Conservation (phyloP, 2,113 vertebrate genomes). For the Glaucomys volans region DNA sequence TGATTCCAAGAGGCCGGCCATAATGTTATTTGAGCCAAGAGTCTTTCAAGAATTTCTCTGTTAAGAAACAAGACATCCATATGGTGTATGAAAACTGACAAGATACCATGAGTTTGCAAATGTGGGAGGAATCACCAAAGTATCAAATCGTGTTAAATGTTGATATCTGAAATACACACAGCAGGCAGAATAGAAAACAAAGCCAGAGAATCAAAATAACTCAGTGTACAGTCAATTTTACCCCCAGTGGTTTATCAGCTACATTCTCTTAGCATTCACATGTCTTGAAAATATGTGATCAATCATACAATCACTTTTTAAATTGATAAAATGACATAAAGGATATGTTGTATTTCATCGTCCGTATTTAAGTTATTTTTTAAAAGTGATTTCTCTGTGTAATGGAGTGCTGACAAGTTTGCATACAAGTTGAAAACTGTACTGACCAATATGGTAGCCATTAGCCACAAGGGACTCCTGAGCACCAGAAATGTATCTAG, state of each 20-base stretch:
- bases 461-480: background rate
- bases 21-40: slow-evolving; percentile 65
- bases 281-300: slow-evolving; percentile 83
- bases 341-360: slow-evolving; percentile 80
- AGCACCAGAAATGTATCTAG: background rate
- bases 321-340: slow-evolving; percentile 86
- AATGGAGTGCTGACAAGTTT: slow-evolving; percentile 73
- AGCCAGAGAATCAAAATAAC: slow-evolving; percentile 82
- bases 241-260: slow-evolving; percentile 82
- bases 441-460: background rate
- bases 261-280: slow-evolving; percentile 82
- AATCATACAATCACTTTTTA: slow-evolving; percentile 85
- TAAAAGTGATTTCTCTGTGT: slow-evolving; percentile 82
- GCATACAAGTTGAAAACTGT: background rate
- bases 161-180: slow-evolving; percentile 71
- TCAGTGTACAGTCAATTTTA: slow-evolving; percentile 85
- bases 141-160: slow-evolving; percentile 68
- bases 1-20: slow-evolving; percentile 71
- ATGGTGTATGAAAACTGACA: slow-evolving; percentile 47
- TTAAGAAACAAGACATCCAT: slow-evolving; percentile 62
- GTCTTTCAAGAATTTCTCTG: slow-evolving; percentile 76
- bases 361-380: slow-evolving; percentile 82
- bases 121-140: slow-evolving; percentile 59
- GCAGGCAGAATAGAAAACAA: slow-evolving; percentile 80
- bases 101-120: slow-evolving; percentile 45